Base-by-base conservation (phyloP, 1,140 invertebrate species). In the Drosophila baimaii region DNA sequence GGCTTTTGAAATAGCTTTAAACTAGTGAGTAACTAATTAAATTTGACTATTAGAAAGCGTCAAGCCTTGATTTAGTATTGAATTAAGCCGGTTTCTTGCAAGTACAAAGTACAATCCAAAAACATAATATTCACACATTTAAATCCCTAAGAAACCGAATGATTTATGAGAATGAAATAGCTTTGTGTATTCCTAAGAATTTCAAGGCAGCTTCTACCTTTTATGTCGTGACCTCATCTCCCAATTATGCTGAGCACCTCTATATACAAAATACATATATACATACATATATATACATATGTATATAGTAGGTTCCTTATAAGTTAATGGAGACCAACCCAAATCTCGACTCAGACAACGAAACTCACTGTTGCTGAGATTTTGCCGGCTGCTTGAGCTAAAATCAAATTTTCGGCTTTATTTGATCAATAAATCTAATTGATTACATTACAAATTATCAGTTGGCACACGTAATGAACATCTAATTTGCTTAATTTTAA, bases 181-280 rank as follows among this genome's bases (percentile, higher is more conserved):
- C 19, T 51, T 41, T 33, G 35, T 71, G 43, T 55, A 39, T 47
- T 39, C 33, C n/a, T n/a, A 61, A 72, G 39, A 56, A 74, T 51
- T 46, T 46, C 70, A 63, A 39, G 41, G 51, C 70, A 63, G 49
- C 19, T n/a, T 37, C 58, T 64, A 64, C 72, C 72, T 84, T 85
- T 74, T 52, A 41, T 23, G 55, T 61, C 55, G 72, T 86, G 82
- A 86, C 75, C 64, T 86, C 82, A 86, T 81, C 79, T 54, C 39
- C 43, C 56, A 79, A 55, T 81, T 63, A 81, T 86, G 82, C 56
- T 69, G 41, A 64, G 56, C 78, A 57, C 57, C 55, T 44, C 19
- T 43, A 61, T 33, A 64, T 31, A 46, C 39, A 64, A 23, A 44
- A 9, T 43, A 61, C 27, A 64, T 31, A 46, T 33, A 64, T 19